Evolutionary conservation across 2,888 invertebrate species (phyloP), one percentile per base, ranked within the genome.

Genomic region (Tineola bisselliella): DNA sequence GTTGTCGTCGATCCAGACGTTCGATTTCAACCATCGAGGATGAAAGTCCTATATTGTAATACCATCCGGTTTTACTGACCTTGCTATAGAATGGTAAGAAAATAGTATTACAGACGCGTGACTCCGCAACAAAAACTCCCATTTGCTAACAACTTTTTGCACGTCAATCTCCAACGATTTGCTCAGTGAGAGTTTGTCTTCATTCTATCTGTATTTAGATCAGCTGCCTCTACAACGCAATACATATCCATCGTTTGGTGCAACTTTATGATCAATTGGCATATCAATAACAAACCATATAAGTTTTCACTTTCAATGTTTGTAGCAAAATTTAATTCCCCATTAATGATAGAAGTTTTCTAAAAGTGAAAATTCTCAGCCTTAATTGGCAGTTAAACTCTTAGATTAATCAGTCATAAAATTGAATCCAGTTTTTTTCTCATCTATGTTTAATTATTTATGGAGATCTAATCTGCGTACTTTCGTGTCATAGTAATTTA

Each of bases 11-110:
- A 82, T 80, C 73, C 76, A 72, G 80, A 71, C 74, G 71, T 79
- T 86, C 86, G 81, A 81, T 87, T 86, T 84, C 84, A 72, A 77
- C 70, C 71, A 74, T 74, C 72, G 81, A 80, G 72, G 69, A 74
- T 74, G 80, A 81, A 81, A 81, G 83, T 80, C 74, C 67, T 66
- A 71, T 76, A 80, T 78, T 81, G 78, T 81, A 70, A 71, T 70
- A 66, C 69, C 68, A 68, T 71, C 76, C 75, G 76, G 78, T 77
- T 81, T 68, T 68, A 15, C 70, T 73, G 84, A 84, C 86, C 84
- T 84, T 86, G 84, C 75, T 73, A 67, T 67, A 70, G 71, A 71
- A 69, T 38, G 3, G 62, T 58, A 57, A 65, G 66, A 68, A 70
- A 75, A 75, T 71, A 71, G 74, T 66, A 72, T 70, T 64, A 66